Base-by-base conservation (phyloP, 2,797 vertebrate species). In the Bradypodion ventrale region DNA sequence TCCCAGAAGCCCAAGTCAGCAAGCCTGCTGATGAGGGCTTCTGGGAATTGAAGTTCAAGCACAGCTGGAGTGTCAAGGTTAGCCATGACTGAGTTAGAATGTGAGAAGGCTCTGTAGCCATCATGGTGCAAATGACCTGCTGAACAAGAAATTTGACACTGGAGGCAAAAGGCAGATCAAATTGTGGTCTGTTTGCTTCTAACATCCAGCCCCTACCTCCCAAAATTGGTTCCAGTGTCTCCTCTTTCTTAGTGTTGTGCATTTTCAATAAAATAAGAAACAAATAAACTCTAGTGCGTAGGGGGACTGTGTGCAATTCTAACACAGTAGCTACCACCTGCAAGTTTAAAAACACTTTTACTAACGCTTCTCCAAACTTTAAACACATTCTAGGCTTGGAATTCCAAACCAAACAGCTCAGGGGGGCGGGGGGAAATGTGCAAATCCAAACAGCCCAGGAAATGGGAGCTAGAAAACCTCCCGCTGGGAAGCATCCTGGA, bases 71-170 rank as follows among this genome's bases (percentile, higher is more conserved):
- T n/a, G n/a, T n/a, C n/a, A n/a, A n/a, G n/a, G n/a, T n/a, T n/a
- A n/a, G n/a, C n/a, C n/a, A n/a, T n/a, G n/a, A n/a, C 49, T 49
- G 2, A 7, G 13, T 49, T 49, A 49, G 46, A 49, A 7, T 12
- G 46, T 13, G 46, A 49, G 46, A 49, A 49, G 46, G 46, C 52
- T 56, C 19, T 19, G 42, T 7, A 73, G 80, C 52, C 25, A 46
- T 29, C 37, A 19, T 6, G 9, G 37, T n/a, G 2, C n/a, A 4
- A 65, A 21, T 0, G 0, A 1, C n/a, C 63, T 13, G 2, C 65
- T 15, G 4, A 15, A 59, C 25, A 5, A 27, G 16, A 12, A 8
- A 13, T 9, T 3, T 25, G 15, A 25, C 1, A 19, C 35, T 1
- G 7, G 49, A 69, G 40, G 15, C 15, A 4, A 1, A 73, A 12